Percentiles rank a stretch among this genome's conserved stretches.
These are phyloP conservation scores for Simalia tracyae DNA, from an alignment of 2,797 vertebrate species.

Conservation along the genomic window DNA sequence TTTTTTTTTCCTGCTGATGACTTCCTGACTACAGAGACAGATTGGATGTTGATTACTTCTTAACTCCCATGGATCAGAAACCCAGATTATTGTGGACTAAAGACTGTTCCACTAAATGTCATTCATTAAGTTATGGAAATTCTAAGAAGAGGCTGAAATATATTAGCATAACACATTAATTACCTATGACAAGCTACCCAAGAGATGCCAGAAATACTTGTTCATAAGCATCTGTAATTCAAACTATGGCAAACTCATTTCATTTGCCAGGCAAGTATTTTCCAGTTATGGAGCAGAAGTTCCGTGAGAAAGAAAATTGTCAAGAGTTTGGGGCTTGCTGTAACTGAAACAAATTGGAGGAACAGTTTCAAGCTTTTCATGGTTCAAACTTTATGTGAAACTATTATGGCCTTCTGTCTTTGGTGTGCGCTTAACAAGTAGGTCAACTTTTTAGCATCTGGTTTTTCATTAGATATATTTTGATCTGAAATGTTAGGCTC, in stretches of 20 bases:
- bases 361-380: not conserved
- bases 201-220: constrained; percentile 36
- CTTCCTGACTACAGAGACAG: constrained; percentile 49
- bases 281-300: constrained; percentile 43
- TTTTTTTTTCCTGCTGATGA: not conserved
- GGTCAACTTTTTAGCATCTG: not conserved
- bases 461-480: not conserved
- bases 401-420: not conserved
- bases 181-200: constrained; percentile 36
- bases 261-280: constrained; percentile 54
- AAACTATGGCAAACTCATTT: constrained; percentile 48
- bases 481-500: too few relatives aligned
- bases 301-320: constrained; percentile 32
- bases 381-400: not conserved
- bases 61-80: constrained; percentile 63
- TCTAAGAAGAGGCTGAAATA: constrained; percentile 38
- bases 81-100: constrained; percentile 59
- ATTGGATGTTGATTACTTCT: constrained; percentile 55
- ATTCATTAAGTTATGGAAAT: constrained; percentile 41
- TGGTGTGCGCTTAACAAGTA: not conserved
- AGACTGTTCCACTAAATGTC: constrained; percentile 58
- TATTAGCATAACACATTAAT: constrained; percentile 32
- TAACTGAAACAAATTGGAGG: not conserved
- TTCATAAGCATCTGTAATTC: constrained; percentile 38
- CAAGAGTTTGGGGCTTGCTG: constrained; percentile 2